These are phyloP conservation scores for Synergus itoensis DNA, from an alignment of 2,888 invertebrate genomes.

Conservation along the genomic window DNA sequence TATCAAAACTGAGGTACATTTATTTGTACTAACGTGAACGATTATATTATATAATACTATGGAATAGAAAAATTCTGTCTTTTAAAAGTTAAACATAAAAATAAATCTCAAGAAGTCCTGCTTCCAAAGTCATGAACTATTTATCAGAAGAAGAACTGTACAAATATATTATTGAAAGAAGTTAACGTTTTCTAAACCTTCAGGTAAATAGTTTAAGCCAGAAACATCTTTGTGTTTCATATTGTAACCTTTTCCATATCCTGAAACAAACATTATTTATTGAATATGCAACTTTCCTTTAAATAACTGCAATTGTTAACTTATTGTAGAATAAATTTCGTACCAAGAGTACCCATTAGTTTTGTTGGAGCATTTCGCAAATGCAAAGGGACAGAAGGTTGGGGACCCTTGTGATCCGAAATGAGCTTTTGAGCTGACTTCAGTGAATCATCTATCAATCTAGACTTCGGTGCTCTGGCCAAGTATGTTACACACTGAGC, in stretches of 20 bases:
- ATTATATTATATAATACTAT: not conserved
- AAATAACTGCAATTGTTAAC: not conserved
- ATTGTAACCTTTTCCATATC: slow-evolving; percentile 84
- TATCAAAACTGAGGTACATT: not conserved
- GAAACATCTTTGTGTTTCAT: slow-evolving; percentile 80
- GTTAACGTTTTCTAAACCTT: slow-evolving; percentile 82
- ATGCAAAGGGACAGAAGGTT: slow-evolving; percentile 88
- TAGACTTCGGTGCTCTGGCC: slow-evolving; percentile 87
- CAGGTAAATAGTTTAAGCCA: slow-evolving; percentile 84
- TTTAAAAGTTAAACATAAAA: not conserved
- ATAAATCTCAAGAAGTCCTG: not conserved
- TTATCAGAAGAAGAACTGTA: not conserved
- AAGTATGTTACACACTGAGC: slow-evolving; percentile 89
- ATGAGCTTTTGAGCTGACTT: slow-evolving; percentile 82
- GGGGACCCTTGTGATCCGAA: slow-evolving; percentile 82
- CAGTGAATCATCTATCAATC: slow-evolving; percentile 80
- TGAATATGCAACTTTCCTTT: not conserved
- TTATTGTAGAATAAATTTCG: slow-evolving; percentile 41
- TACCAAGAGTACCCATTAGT: slow-evolving; percentile 87
- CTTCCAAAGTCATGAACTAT: not conserved
- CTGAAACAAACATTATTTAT: slow-evolving; percentile 74
- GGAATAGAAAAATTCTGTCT: not conserved
- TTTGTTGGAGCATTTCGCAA: slow-evolving; percentile 88
- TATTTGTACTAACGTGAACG: not conserved
- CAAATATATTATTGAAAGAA: slow-evolving; percentile 78